A percentile compares a stretch with the other conserved stretches of the same genome.
Conservation (phyloP, 1,140 invertebrate species). For the Leptinotarsa undecemlineata region DNA sequence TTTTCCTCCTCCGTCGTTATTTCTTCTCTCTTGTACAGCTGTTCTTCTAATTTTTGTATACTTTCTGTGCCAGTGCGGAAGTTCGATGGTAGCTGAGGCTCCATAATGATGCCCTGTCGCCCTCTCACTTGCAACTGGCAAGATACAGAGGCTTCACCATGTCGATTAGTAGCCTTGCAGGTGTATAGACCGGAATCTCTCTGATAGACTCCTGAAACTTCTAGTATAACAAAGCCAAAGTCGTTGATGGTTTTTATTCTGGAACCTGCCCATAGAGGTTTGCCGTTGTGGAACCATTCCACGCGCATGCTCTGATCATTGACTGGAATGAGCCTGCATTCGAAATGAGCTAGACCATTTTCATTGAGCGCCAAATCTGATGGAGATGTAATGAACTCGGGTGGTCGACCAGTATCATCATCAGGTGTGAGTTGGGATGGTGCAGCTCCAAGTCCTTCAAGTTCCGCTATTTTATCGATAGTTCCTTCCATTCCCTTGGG, state of each 20-base stretch:
- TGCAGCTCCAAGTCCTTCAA: conserved; percentile 81
- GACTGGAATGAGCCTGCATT: conserved; percentile 86
- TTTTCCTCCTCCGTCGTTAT: conserved; percentile 79
- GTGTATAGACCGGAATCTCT: conserved; percentile 88
- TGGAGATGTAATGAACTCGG: conserved; percentile 89
- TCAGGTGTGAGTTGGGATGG: conserved; percentile 67
- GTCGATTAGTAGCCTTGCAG: conserved; percentile 88
- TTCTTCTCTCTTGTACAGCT: conserved; percentile 85
- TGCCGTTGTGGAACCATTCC: conserved; percentile 96
- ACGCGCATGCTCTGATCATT: conserved; percentile 91
- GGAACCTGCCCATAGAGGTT: conserved; percentile 82
- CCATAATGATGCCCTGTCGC: conserved; percentile 84
- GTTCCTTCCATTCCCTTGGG: conserved; percentile 91
- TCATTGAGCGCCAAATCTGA: conserved; percentile 83
- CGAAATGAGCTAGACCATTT: conserved; percentile 90
- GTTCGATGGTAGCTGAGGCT: conserved; percentile 85
- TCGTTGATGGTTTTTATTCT: conserved; percentile 91
- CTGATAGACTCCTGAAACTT: conserved; percentile 86
- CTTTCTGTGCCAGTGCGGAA: conserved; percentile 86
- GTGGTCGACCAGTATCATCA: conserved; percentile 85
- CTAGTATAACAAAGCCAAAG: conserved; percentile 91
- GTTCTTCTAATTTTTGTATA: conserved; percentile 88
- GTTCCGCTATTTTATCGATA: conserved; percentile 89
- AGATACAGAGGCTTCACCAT: conserved; percentile 85
- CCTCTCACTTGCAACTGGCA: conserved; percentile 84